phyloP scores from a whole-genome alignment of 1,140 invertebrate genomes.

The Drosophila sulfurigaster region DNA sequence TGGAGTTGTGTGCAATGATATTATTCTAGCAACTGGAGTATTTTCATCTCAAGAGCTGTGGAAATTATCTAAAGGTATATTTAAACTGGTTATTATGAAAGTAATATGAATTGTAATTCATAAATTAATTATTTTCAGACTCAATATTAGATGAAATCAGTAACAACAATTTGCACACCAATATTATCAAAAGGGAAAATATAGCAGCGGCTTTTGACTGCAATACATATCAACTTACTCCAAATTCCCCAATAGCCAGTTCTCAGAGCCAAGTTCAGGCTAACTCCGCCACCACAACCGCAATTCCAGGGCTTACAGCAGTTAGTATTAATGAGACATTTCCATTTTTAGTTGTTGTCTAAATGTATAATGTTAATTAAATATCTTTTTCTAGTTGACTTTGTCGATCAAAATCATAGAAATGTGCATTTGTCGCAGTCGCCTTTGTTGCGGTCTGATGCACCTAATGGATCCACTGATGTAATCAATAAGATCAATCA shows the following conservation, averaged over 20 bases:
- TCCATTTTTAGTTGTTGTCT: not conserved
- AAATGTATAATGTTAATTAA: not conserved
- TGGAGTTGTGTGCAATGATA: constrained; percentile 98
- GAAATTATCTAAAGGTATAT: constrained; percentile 96
- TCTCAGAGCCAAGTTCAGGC: constrained; percentile 83
- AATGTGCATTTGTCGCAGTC: constrained; percentile 70
- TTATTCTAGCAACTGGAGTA: constrained; percentile 98
- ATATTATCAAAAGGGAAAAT: constrained; percentile 96
- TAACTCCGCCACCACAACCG: constrained; percentile 39
- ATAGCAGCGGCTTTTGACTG: constrained; percentile 92
- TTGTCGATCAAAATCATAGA: constrained; percentile 75
- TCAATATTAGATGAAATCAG: constrained; percentile 96
- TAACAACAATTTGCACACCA: constrained; percentile 88
- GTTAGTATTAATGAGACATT: constrained; percentile 85
- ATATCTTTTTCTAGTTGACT: constrained; percentile 64
- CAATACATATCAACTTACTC: constrained; percentile 94
- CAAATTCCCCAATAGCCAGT: constrained; percentile 68
- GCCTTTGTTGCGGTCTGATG: constrained; percentile 53
- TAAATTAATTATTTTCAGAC: constrained; percentile 87
- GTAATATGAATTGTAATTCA: not conserved
- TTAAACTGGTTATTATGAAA: no score
- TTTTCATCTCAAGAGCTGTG: constrained; percentile 99
- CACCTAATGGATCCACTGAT: constrained; percentile 40
- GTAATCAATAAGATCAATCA: constrained; percentile 61
- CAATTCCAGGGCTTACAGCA: constrained; percentile 87